Percentiles rank a stretch among this genome's conserved stretches.
Evolutionary conservation across 2,113 vertebrate species (phyloP).

Genomic region (Xenopus laevis): DNA sequence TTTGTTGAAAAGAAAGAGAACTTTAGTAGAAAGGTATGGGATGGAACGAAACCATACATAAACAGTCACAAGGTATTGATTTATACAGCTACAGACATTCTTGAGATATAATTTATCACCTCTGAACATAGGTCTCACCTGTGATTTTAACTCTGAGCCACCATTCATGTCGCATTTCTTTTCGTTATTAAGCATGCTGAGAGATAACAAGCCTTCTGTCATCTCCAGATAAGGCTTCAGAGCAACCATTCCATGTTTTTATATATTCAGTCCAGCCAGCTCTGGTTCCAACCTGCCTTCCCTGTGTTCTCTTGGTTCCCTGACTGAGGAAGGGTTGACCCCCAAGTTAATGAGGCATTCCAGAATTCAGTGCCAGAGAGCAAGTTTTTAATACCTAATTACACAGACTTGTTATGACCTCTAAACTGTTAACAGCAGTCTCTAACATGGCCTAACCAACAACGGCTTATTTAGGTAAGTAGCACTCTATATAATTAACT

Average conservation of each 20-base stretch:
- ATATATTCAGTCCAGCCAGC: constrained; percentile 56
- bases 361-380: constrained; percentile 16
- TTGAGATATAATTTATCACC: not conserved
- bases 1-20: too few relatives aligned
- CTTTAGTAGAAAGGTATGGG: too few relatives aligned
- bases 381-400: constrained; percentile 46
- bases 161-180: constrained; percentile 70
- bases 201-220: constrained; percentile 24
- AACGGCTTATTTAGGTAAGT: constrained; percentile 63
- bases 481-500: constrained; percentile 63
- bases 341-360: constrained; percentile 33
- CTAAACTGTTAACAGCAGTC: constrained; percentile 38
- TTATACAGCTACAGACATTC: too few relatives aligned
- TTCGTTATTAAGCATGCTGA: constrained; percentile 62
- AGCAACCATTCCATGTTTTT: constrained; percentile 53
- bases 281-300: constrained; percentile 54
- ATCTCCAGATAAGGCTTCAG: constrained; percentile 20
- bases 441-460: constrained; percentile 49
- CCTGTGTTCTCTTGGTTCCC: not conserved
- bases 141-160: constrained; percentile 57
- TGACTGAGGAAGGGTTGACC: constrained; percentile 1
- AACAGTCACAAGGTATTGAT: too few relatives aligned
- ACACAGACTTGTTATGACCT: constrained; percentile 50
- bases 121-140: constrained; percentile 63
- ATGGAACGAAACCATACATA: too few relatives aligned